Conservation (phyloP, 2,113 vertebrate genomes). For the Epinephelus moara region DNA sequence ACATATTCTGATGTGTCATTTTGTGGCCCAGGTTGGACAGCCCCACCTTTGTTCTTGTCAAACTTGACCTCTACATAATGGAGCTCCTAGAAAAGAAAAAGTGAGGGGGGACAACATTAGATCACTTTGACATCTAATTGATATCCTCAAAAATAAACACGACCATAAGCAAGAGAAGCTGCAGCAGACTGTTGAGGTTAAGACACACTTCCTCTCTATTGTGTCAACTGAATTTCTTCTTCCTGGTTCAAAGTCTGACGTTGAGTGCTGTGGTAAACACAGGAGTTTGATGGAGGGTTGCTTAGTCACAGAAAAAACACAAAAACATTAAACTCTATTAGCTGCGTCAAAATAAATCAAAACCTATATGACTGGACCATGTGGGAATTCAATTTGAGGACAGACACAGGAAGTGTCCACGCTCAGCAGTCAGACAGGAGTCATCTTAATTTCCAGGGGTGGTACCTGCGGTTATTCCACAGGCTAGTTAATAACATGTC, state of each 20-base stretch:
- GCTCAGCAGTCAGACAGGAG: too few species aligned
- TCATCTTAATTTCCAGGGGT: too few species aligned
- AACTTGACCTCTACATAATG: constrained; percentile 47
- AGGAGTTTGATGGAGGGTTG: too few species aligned
- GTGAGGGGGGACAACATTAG: background rate
- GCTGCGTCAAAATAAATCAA: too few species aligned
- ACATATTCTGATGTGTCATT: constrained; percentile 29
- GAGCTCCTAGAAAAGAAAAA: constrained; percentile 51
- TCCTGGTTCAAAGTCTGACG: constrained; percentile 47
- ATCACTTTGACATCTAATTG: background rate
- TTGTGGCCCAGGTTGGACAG: background rate
- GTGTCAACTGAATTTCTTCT: background rate
- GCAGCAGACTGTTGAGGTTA: background rate
- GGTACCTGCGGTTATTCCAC: too few species aligned
- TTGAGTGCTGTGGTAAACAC: background rate
- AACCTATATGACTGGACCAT: too few species aligned
- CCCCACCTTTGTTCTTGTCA: constrained; percentile 1
- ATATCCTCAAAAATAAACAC: background rate
- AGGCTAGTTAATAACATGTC: too few species aligned
- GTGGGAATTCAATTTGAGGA: too few species aligned
- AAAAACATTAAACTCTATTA: too few species aligned
- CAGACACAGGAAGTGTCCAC: too few species aligned
- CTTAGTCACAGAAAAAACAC: too few species aligned
- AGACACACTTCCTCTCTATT: background rate
- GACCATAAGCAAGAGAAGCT: background rate